These are phyloP conservation scores for Butastur rufipennis DNA, from an alignment of 2,113 vertebrate genomes.

Conservation along the genomic window DNA sequence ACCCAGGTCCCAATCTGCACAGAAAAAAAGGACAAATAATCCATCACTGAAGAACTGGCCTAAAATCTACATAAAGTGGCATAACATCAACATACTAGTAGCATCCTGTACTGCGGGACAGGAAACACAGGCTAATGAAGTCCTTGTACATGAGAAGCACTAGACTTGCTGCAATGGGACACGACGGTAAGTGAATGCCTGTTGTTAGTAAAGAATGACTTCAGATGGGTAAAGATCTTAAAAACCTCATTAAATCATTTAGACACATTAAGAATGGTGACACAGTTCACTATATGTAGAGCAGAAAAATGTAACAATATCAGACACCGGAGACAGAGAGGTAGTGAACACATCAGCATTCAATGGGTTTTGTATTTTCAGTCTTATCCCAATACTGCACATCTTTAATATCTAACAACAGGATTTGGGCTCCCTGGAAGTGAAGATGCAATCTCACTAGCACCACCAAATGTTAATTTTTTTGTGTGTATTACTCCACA, in stretches of 20 bases:
- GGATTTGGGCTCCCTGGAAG: not conserved
- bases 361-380: not conserved
- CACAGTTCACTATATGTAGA: not conserved
- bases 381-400: not conserved
- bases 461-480: not conserved
- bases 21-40: not conserved
- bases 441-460: not conserved
- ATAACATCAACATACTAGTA: not conserved
- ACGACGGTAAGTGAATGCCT: not conserved
- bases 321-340: not conserved
- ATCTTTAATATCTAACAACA: not conserved
- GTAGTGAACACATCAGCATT: not conserved
- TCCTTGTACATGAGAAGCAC: not conserved
- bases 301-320: not conserved
- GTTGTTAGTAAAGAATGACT: not conserved
- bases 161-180: not conserved
- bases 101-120: not conserved
- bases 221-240: not conserved
- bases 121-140: not conserved
- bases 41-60: not conserved
- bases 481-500: not conserved
- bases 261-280: not conserved
- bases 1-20: constrained; percentile 93
- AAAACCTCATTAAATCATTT: not conserved
- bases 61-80: not conserved